Evolutionary conservation across 2,113 vertebrate genomes (phyloP), one percentile per base, ranked within the genome.

Genomic region (Neotragus pygmaeus): DNA sequence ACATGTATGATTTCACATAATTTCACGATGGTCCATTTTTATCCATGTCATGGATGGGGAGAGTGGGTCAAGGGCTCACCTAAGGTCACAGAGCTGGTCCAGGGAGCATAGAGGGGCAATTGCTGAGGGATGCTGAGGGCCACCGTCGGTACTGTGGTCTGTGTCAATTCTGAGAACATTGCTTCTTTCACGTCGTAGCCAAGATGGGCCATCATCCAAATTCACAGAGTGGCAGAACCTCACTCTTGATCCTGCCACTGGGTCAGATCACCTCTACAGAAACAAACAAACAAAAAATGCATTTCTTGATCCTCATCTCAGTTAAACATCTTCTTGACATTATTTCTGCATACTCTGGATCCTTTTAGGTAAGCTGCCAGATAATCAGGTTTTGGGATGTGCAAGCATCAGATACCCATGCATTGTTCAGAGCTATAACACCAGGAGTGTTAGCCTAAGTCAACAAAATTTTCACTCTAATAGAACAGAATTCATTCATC

Each of bases 71-170:
- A n/a, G 11, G 43, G 8, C 25, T 49, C 14, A n/a, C 7, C 3
- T 8, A 6, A n/a, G 15, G 43, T 12, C 51, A 45, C 49, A 80
- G 19, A 64, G 10, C 58, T 77, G 16, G 28, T 36, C 62, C 15
- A 10, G 30, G 49, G 43, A n/a, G 13, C 55, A 25, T 55, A 25
- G 82, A 36, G 43, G 43, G 43, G 6, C 43, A 43, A 43, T 43
- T 43, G 43, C 43, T 43, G 43, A 6, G 43, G 43, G 53, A 55
- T 17, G 33, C 43, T 23, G 27, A 27, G 23, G 2, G 7, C 57
- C 3, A 0, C 28, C 2, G 9, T 39, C 14, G 17, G 43, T 16
- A 13, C 28, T 16, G 1, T 1, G 0, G 28, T 62, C 70, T 13
- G 1, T 2, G 30, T 25, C 0, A 12, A 25, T 36, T 53, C 51